Evolutionary conservation across 2,797 vertebrate species (phyloP), one percentile per base, ranked within the genome.

Genomic region (Callimico goeldii): DNA sequence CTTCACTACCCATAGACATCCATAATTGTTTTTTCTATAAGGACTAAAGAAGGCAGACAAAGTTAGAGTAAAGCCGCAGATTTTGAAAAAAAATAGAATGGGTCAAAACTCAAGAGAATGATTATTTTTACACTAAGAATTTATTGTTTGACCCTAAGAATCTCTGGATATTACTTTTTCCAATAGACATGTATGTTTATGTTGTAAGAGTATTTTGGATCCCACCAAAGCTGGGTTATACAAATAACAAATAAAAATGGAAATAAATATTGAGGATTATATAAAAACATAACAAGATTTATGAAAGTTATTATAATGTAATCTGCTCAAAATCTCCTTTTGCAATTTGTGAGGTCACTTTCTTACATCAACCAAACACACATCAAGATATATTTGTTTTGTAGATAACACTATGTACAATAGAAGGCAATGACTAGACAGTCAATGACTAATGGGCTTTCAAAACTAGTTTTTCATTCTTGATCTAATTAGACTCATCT

Each of bases 401-500:
- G 36, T 36, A 22, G 10, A 20, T 13, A 50, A 7, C 30, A 3
- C 30, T 81, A 64, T 24, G 50, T 8, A 36, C 7, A 61, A 1
- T 15, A 33, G 64, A 2, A 20, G n/a, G 20, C 52, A 82, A 70
- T 80, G 70, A 43, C 28, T 75, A 92, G 77, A 57, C 17, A 86
- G 22, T 50, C 20, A 19, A 46, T 72, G n/a, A 92, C 41, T 76
- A 43, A 57, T 12, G 1, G 15, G 28, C 48, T 94, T 96, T 97
- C 91, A 94, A 88, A 83, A 79, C 12, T 33, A 41, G 33, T 79
- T 81, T 92, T 75, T 92, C 46, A 50, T 79, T 85, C 52, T 88
- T 72, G 86, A 57, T 92, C 58, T 82, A 88, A 86, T 77, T 88
- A 97, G 85, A 97, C 79, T 95, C 90, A 95, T 58, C 61, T 58